Base-by-base conservation (phyloP, 2,888 invertebrate genomes). In the Drosophila antonietae region DNA sequence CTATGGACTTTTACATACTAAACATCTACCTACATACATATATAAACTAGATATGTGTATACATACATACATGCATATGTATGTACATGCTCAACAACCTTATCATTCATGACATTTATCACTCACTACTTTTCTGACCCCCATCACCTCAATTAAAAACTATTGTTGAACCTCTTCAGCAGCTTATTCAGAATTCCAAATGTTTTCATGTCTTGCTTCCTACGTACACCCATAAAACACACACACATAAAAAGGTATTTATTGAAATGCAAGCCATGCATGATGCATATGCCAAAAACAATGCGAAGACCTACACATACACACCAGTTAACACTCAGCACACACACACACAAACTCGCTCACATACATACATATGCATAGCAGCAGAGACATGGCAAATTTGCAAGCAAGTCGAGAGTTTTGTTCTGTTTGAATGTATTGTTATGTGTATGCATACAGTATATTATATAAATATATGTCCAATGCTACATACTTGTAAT, bases 351-450 rank as follows among this genome's bases (percentile, higher is more conserved):
- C n/a, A 62, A 20, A 51, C 46, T 23, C 10, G 51, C 31, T 41
- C 37, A 61, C 35, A 28, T 33, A 47, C 35, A 28, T 33, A 47
- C 33, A 46, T 15, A 55, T 35, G 14, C 35, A 44, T 8, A 33
- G 33, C 12, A 39, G 51, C 52, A 66, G 51, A 66, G 51, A 63
- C 49, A 60, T 62, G 39, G 55, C 53, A 82, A 76, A 68, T 88
- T 71, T 74, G 64, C 80, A 76, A 83, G 72, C 74, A 86, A 83
- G 65, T 52, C 71, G 66, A 73, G 51, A 64, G 58, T 71, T 82
- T 80, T 71, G 67, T 88, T 65, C 58, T 53, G 44, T 69, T 84
- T 76, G 86, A 61, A 88, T 74, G 89, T 87, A 89, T 85, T 79
- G 76, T 80, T 83, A 46, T 64, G 33, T 37, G 43, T 12, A 49